Percentiles rank a stretch among this genome's conserved stretches.
These are phyloP conservation scores for Phaetusa simplex DNA, from an alignment of 2,113 vertebrate genomes.

Conservation along the genomic window DNA sequence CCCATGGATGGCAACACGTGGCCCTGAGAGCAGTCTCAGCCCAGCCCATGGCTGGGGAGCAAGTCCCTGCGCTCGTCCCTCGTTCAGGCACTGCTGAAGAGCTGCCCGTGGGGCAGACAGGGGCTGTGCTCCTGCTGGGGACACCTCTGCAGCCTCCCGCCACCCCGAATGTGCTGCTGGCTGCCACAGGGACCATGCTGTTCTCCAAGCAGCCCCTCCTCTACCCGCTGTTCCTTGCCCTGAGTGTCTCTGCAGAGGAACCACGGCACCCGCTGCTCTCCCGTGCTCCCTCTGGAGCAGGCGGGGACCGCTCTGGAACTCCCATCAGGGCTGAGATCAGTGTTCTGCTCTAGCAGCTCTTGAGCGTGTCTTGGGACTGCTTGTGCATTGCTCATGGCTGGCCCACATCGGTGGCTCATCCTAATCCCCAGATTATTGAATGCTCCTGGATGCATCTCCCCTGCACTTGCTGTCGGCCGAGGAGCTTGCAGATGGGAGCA, in stretches of 20 bases:
- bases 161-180: background rate
- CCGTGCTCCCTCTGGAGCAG: background rate
- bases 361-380: background rate
- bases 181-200: background rate
- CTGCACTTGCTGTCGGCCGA: background rate
- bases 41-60: accelerated
- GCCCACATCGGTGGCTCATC: background rate
- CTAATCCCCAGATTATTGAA: background rate
- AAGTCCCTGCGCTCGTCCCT: background rate
- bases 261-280: accelerated
- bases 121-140: background rate
- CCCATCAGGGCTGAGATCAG: background rate
- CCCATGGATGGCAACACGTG: background rate
- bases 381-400: background rate
- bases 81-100: accelerated
- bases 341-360: background rate
- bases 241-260: background rate
- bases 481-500: background rate
- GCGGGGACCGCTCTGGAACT: accelerated
- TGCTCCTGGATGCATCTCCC: background rate
- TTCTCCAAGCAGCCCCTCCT: background rate
- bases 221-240: background rate
- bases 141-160: background rate
- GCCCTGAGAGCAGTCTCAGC: background rate
- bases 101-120: background rate